Base-by-base conservation (phyloP, 2,888 invertebrate species). In the Adela reaumurella region DNA sequence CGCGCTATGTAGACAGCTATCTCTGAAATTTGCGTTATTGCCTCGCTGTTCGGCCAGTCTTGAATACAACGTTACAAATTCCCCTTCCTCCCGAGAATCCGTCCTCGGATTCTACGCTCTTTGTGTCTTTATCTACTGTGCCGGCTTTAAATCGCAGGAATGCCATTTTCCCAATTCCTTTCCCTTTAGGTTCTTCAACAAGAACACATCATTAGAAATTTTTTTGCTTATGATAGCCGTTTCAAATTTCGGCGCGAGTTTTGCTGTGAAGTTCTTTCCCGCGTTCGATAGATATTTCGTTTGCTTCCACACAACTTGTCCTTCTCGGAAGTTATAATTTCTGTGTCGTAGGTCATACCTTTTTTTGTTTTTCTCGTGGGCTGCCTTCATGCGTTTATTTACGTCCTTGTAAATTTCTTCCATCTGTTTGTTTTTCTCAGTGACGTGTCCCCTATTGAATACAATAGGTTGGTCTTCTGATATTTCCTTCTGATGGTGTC, bases 271-370 rank as follows among this genome's bases (percentile, higher is more conserved):
- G 8, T 53, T 50, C 1, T 43, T 50, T 3, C 48, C 44, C 5
- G 53, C 51, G n/a, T 50, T 54, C 1, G 54, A 54, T 0, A 54
- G 41, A 24, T 44, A 44, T 35, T 56, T 53, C 4, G 54, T 53
- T 43, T 46, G 48, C 41, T 53, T 54, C 55, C 54, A 54, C 11
- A 53, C 49, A 4, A 46, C 45, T 20, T 54, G 46, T 43, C 43
- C 19, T 1, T 17, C 19, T 11, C n/a, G 1, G n/a, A 19, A 46
- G 8, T 46, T 17, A 16, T n/a, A 29, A 29, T 18, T 19, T 8
- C 46, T 28, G 3, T 29, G 28, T 11, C 46, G 28, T 29, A 24
- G 10, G 17, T 46, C 18, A 28, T 46, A 46, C 1, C n/a, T 18
- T n/a, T 28, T 28, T 29, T 28, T 46, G 29, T 46, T 46, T 3